phyloP scores from a whole-genome alignment of 1,140 invertebrate species.

The Aphis gossypii region DNA sequence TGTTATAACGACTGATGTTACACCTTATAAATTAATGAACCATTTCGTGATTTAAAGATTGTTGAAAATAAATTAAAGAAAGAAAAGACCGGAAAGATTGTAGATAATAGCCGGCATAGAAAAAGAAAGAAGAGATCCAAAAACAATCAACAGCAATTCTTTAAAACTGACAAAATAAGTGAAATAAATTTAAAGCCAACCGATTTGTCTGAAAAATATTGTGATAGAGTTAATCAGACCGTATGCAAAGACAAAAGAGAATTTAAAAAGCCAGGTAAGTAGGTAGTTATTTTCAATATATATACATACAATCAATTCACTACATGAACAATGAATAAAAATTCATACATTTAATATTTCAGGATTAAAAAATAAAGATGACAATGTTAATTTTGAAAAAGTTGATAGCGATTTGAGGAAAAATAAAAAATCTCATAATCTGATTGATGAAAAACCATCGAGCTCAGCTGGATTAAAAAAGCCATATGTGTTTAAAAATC shows the following conservation, averaged over 20 bases:
- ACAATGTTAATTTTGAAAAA: neutral
- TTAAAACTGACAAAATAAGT: neutral
- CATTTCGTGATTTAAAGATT: neutral
- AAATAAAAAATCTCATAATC: neutral
- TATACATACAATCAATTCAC: neutral
- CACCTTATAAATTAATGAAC: neutral
- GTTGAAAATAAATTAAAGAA: neutral
- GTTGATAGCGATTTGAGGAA: neutral
- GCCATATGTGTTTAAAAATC: constrained; percentile 8
- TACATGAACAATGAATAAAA: neutral
- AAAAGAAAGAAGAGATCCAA: neutral
- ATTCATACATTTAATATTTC: neutral
- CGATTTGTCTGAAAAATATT: neutral
- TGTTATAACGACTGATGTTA: neutral
- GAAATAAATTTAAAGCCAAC: neutral
- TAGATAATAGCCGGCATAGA: neutral
- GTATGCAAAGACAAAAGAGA: neutral
- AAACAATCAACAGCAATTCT: neutral
- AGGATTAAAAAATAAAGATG: neutral
- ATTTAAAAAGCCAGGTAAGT: neutral
- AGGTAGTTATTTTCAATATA: too few species aligned
- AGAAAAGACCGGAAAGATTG: neutral
- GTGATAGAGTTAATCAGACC: neutral
- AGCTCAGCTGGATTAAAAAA: neutral
- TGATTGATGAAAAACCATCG: neutral